These are phyloP conservation scores for Tachuris rubrigastra DNA, from an alignment of 2,113 vertebrate genomes.

Conservation along the genomic window DNA sequence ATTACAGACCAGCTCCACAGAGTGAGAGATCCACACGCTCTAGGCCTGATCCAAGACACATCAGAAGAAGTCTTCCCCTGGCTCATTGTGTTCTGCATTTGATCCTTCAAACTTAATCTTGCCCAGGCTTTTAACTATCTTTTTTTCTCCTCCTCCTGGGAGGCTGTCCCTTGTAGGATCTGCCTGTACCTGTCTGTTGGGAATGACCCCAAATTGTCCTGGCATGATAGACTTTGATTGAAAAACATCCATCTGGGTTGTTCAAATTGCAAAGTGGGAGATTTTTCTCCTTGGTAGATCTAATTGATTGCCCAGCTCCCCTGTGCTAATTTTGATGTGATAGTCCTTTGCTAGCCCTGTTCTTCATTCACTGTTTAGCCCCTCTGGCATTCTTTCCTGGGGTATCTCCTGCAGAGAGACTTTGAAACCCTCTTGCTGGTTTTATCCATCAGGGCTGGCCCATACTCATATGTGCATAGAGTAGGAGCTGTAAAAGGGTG, in stretches of 20 bases:
- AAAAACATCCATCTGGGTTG: not conserved
- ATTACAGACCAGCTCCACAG: not conserved
- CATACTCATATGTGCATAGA: not conserved
- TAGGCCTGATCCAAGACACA: not conserved
- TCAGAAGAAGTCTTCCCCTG: not conserved
- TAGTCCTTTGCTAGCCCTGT: not conserved
- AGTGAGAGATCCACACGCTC: not conserved
- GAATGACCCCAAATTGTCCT: not conserved
- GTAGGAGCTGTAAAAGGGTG: conserved; percentile 77
- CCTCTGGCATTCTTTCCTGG: not conserved
- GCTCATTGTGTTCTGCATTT: not conserved
- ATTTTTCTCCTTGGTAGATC: not conserved
- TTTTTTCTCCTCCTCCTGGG: not conserved
- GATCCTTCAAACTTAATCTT: not conserved
- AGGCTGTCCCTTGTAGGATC: not conserved
- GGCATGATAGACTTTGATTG: not conserved
- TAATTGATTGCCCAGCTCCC: not conserved
- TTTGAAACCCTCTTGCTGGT: not conserved
- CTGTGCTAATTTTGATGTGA: not conserved
- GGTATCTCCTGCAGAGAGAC: not conserved
- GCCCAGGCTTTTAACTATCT: not conserved
- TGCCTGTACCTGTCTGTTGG: not conserved
- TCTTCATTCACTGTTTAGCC: not conserved
- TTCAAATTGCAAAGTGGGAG: not conserved
- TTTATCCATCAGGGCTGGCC: not conserved